Base-by-base conservation (phyloP, 2,797 vertebrate genomes). In the Microctenopoma stevenorrisi region DNA sequence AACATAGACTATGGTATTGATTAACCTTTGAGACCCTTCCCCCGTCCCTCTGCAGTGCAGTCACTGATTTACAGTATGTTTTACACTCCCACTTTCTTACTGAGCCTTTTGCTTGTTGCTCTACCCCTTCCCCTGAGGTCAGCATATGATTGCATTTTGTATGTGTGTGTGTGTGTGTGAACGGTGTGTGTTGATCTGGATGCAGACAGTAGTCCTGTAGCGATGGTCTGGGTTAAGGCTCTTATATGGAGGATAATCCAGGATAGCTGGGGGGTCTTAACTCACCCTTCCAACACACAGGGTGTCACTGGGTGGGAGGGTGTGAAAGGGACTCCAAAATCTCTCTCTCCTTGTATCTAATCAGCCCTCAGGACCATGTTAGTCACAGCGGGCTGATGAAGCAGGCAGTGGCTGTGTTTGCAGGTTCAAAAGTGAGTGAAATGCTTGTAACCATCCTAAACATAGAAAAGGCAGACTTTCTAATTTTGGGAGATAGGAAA, bases 191-290 rank as follows among this genome's bases (percentile, higher is more conserved):
- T 67, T 35, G 64, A 60, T 76, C 72, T 66, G 55, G 53, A 75
- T 62, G 74, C 79, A 81, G 83, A 88, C 88, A 84, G 81, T 79
- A 65, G 79, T 79, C 76, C 80, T 79, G 79, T 28, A 71, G 76
- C 47, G 69, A 64, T 61, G 74, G 57, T 72, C 79, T 57, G 60
- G 49, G 80, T 76, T 91, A 92, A 92, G 88, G 78, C 87, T 92
- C 88, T 92, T 89, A 91, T 76, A 85, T 33, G 60, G 62, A 75
- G 84, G 88, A 92, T 91, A 88, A 92, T 92, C 90, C 84, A 68
- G 82, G 78, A 87, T 81, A 82, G 83, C 70, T 57, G 10, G 26
- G 78, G 83, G 81, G 84, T 88, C 81, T 91, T 89, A 90, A 83
- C 85, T 87, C 86, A 88, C 85, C 81, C 82, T 81, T 66, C 63